Evolutionary conservation across 2,888 invertebrate genomes (phyloP), one percentile per base, ranked within the genome.

Genomic region (Archaeoteleia sp.): DNA sequence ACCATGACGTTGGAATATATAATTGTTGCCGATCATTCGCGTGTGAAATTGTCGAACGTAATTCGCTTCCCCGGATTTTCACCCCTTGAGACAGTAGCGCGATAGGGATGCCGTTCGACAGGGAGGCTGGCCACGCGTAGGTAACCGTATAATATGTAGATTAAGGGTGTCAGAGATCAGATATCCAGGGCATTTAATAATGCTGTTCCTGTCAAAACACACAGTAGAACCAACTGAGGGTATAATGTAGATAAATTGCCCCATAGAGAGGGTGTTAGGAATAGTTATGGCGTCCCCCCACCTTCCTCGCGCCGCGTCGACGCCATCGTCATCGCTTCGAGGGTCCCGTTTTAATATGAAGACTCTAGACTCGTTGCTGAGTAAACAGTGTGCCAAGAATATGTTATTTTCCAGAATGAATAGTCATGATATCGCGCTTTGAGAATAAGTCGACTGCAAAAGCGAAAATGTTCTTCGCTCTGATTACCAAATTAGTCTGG

Each of bases 201-300:
- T 84, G 78, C 83, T 82, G 84, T 84, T 82, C 82, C 82, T 85
- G 85, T 85, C 85, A 85, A 85, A 85, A 85, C 83, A 85, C 78
- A 79, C 79, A 79, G 76, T 77, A 75, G 75, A 77, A 74, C 77
- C 81, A 83, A 82, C 82, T 79, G 82, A 81, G 83, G 81, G 82
- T 82, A 82, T 84, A 85, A 85, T 83, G 78, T 77, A 80, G 84
- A 84, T 84, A 84, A 85, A 85, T 85, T 82, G 81, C 79, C 65
- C 78, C 74, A 75, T 78, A 63, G 81, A 80, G 78, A 79, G 74
- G 66, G 67, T 67, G 67, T 61, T 55, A 49, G 48, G 55, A 61
- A 67, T 67, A 51, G 55, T 49, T 27, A 35, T 29, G 27, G 6
- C 30, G 27, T 39, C 10, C 12, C 23, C 27, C 55, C 12, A 9